phyloP scores from a whole-genome alignment of 2,888 invertebrate genomes.

The Elgonia sp. region DNA sequence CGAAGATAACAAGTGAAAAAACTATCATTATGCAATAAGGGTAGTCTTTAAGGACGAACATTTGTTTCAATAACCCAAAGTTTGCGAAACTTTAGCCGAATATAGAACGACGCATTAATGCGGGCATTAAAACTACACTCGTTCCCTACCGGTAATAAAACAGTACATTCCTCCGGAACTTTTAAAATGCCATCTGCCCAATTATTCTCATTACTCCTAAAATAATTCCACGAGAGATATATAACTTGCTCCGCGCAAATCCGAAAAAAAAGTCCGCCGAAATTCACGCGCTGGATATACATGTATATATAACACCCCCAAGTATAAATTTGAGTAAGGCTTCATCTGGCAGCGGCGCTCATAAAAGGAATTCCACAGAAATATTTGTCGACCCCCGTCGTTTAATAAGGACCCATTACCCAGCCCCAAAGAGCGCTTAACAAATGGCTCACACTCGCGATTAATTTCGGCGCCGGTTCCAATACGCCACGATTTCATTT shows the following conservation, averaged over 20 bases:
- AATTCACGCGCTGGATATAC: constrained; percentile 16
- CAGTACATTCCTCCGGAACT: constrained; percentile 58
- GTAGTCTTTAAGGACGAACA: background rate
- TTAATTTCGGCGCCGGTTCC: constrained; percentile 52
- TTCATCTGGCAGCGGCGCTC: constrained; percentile 58
- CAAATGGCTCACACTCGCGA: constrained; percentile 56
- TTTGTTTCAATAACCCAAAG: constrained; percentile 52
- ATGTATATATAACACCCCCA: constrained; percentile 20
- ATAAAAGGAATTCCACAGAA: constrained; percentile 72
- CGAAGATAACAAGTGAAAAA: constrained; percentile 11
- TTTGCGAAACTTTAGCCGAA: constrained; percentile 38
- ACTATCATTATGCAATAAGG: background rate
- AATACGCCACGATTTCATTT: constrained; percentile 65
- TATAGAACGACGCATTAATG: constrained; percentile 33
- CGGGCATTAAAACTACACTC: constrained; percentile 44
- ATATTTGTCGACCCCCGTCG: constrained; percentile 61
- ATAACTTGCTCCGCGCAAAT: constrained; percentile 15
- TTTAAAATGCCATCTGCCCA: constrained; percentile 48
- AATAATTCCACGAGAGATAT: constrained; percentile 61
- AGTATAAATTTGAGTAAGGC: constrained; percentile 63
- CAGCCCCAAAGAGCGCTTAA: constrained; percentile 43
- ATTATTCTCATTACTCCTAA: constrained; percentile 61
- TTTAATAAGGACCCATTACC: constrained; percentile 71
- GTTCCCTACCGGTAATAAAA: constrained; percentile 40
- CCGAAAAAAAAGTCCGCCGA: constrained; percentile 34